These are phyloP conservation scores for Odontamblyopus lacepedii DNA, from an alignment of 2,797 vertebrate species.

Conservation along the genomic window DNA sequence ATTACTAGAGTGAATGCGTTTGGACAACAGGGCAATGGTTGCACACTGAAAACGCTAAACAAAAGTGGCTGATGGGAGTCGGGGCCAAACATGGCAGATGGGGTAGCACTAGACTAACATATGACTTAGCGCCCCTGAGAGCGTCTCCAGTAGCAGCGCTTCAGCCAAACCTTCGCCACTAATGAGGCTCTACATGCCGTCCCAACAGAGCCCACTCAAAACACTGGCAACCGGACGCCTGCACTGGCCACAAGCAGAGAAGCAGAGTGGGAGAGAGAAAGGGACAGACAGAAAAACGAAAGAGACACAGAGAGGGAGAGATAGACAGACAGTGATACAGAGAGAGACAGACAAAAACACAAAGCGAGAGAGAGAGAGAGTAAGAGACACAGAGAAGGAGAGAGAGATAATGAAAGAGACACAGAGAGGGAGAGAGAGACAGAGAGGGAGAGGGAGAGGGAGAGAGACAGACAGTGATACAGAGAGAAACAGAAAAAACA, in stretches of 20 bases:
- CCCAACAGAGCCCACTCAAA: conserved; percentile 64
- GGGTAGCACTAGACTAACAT: conserved; percentile 66
- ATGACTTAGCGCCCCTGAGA: conserved; percentile 67
- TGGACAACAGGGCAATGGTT: conserved; percentile 13
- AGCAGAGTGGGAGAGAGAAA: conserved; percentile 30
- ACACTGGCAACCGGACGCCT: conserved; percentile 47
- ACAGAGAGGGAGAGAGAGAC: no score
- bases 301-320: no score
- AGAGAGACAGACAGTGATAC: no score
- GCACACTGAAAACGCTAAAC: conserved; percentile 15
- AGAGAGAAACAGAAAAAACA: no score
- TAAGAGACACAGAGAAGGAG: no score
- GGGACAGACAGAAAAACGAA: background rate
- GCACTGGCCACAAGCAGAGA: conserved; percentile 20
- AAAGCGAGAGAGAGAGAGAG: no score
- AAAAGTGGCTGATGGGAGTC: conserved; percentile 32
- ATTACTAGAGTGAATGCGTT: background rate
- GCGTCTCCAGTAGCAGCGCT: conserved; percentile 54
- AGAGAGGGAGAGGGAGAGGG: no score
- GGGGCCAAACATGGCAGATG: conserved; percentile 66
- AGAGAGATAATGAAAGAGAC: no score
- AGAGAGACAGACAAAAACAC: no score
- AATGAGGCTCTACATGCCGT: conserved; percentile 68
- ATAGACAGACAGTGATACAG: no score
- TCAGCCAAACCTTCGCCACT: conserved; percentile 65